A percentile compares a stretch with the other conserved stretches of the same genome.
Conservation (phyloP, 1,140 invertebrate genomes). For the Scaptomyza graminum region DNA sequence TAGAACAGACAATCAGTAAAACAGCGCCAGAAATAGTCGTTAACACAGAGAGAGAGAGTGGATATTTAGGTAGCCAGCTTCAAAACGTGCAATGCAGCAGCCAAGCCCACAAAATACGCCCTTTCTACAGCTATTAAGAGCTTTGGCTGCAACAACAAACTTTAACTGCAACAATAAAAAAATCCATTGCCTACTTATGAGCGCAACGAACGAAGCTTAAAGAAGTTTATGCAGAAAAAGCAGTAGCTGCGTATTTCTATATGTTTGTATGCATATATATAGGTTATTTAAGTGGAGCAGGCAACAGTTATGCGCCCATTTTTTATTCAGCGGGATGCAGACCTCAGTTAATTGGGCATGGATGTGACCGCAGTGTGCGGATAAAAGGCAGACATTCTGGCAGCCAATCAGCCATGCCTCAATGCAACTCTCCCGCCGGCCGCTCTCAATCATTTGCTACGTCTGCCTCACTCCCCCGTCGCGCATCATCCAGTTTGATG, state of each 20-base stretch:
- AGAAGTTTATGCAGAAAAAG: slow-evolving; percentile 1
- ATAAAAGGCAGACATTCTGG: slow-evolving; percentile 63
- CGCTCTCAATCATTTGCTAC: too few species aligned
- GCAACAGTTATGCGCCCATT: slow-evolving; percentile 10
- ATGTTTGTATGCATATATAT: slow-evolving; percentile 8
- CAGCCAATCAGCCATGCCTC: slow-evolving; percentile 56
- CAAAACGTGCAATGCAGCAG: neutral
- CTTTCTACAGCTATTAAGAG: neutral
- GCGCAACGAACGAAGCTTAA: slow-evolving; percentile 12
- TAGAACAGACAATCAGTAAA: slow-evolving; percentile 5
- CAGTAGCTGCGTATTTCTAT: neutral
- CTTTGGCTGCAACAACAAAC: neutral
- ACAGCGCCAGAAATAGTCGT: slow-evolving; percentile 6
- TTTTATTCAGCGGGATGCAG: neutral
- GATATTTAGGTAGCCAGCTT: neutral
- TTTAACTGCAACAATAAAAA: neutral
- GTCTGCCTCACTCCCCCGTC: too few species aligned
- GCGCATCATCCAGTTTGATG: neutral
- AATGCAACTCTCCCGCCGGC: slow-evolving; percentile 8
- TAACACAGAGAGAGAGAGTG: neutral
- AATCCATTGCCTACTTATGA: slow-evolving; percentile 47
- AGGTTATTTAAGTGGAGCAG: slow-evolving; percentile 45
- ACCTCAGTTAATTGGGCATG: slow-evolving; percentile 42
- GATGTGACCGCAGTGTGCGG: slow-evolving; percentile 17
- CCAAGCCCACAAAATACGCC: neutral